Conservation (phyloP, 2,113 vertebrate species). For the Caloenas nicobarica region DNA sequence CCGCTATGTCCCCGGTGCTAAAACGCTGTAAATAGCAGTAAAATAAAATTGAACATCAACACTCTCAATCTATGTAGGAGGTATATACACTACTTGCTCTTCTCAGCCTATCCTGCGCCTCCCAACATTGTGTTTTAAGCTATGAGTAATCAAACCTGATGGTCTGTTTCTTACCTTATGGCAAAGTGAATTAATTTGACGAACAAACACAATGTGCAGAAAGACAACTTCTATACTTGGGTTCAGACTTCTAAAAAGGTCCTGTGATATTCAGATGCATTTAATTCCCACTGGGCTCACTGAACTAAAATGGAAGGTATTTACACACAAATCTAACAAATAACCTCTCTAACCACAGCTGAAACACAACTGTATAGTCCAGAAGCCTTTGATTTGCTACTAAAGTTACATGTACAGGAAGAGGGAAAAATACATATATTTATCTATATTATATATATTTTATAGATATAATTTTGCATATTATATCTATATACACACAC, state of each 20-base stretch:
- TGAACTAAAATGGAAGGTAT: background rate
- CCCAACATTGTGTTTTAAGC: background rate
- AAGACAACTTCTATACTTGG: background rate
- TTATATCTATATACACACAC: background rate
- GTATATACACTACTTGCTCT: fast-evolving
- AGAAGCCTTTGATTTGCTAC: background rate
- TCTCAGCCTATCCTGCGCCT: background rate
- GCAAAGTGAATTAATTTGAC: background rate
- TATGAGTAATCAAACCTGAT: background rate
- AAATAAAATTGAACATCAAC: background rate
- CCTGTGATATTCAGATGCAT: background rate
- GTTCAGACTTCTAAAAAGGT: background rate
- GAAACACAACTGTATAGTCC: background rate
- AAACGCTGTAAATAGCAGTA: background rate
- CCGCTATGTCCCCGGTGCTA: background rate
- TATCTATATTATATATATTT: background rate
- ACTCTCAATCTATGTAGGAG: background rate
- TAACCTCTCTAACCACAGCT: background rate
- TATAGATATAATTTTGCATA: background rate
- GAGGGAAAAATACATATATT: background rate
- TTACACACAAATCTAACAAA: background rate
- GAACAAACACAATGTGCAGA: background rate
- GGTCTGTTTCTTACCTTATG: background rate
- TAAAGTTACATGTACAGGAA: background rate
- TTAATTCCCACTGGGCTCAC: background rate